phyloP scores from a whole-genome alignment of 2,888 invertebrate genomes.

The Dyspetes luteomarginatus region DNA sequence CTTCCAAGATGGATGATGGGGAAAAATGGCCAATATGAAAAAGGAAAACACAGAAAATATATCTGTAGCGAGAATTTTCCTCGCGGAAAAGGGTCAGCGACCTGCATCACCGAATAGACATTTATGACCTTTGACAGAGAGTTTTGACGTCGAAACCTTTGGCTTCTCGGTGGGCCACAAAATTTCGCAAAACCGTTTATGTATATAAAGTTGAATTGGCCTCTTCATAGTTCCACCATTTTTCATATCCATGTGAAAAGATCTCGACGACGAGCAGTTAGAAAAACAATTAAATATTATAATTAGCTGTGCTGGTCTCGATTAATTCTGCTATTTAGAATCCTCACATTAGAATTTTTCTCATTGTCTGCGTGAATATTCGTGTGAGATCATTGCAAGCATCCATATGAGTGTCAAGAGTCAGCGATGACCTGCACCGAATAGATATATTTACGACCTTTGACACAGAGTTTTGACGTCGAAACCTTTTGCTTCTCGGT shows the following conservation, averaged over 20 bases:
- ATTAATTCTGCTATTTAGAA: too few species aligned
- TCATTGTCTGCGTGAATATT: too few species aligned
- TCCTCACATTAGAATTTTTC: too few species aligned
- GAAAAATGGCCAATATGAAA: not conserved
- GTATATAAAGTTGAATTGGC: slow-evolving; percentile 10
- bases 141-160: not conserved
- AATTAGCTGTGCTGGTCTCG: too few species aligned
- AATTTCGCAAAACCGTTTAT: slow-evolving; percentile 32
- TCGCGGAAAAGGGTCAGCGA: not conserved
- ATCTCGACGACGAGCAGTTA: too few species aligned
- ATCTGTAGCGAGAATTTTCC: not conserved
- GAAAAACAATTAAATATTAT: too few species aligned
- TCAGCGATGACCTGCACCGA: slow-evolving; percentile 23
- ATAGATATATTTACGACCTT: slow-evolving; percentile 57
- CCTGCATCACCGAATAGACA: not conserved
- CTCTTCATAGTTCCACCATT: too few species aligned
- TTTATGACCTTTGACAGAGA: slow-evolving; percentile 48
- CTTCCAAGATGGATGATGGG: not conserved
- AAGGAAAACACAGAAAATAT: not conserved
- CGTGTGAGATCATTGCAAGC: too few species aligned
- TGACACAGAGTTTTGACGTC: not conserved
- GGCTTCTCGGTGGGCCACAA: slow-evolving; percentile 34
- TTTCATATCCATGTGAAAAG: not conserved
- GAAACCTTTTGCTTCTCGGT: not conserved
- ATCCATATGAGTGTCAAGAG: slow-evolving; percentile 7